A percentile compares a stretch with the other conserved stretches of the same genome.
Evolutionary conservation across 2,113 vertebrate genomes (phyloP).

Genomic region (Dromaius novaehollandiae): DNA sequence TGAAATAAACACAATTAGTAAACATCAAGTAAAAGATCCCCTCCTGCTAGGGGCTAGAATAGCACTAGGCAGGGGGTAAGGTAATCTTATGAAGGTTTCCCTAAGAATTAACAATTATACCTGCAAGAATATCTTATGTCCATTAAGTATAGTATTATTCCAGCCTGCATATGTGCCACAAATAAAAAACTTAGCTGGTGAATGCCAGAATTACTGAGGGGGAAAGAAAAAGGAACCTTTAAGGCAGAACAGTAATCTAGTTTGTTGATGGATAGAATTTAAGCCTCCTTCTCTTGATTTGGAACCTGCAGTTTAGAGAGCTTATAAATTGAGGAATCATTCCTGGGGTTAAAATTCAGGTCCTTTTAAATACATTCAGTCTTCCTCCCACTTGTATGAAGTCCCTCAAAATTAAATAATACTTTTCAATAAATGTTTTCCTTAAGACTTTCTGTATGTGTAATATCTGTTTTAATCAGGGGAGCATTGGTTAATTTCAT

Average conservation of each 20-base stretch:
- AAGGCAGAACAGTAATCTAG: background rate
- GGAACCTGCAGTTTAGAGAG: background rate
- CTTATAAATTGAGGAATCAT: background rate
- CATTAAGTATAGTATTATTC: background rate
- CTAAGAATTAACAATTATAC: background rate
- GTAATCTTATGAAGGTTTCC: slow-evolving; percentile 8
- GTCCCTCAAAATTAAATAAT: background rate
- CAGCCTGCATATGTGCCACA: background rate
- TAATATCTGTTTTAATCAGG: slow-evolving; percentile 38
- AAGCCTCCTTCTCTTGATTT: background rate
- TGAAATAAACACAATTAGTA: slow-evolving; percentile 63
- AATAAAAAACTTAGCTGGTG: background rate
- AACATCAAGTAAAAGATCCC: slow-evolving; percentile 6
- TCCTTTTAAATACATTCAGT: background rate
- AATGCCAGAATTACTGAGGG: background rate
- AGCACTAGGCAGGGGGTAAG: background rate
- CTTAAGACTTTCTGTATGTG: background rate
- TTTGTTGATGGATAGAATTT: background rate
- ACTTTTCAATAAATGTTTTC: slow-evolving; percentile 4
- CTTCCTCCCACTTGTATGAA: background rate
- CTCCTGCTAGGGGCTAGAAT: background rate
- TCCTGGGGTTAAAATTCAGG: slow-evolving; percentile 7
- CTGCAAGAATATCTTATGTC: background rate
- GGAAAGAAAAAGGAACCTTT: background rate
- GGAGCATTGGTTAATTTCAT: slow-evolving; percentile 25